Percentiles rank a stretch among this genome's conserved stretches.
Conservation (phyloP, 1,140 invertebrate species). For the Ridgeia piscesae region DNA sequence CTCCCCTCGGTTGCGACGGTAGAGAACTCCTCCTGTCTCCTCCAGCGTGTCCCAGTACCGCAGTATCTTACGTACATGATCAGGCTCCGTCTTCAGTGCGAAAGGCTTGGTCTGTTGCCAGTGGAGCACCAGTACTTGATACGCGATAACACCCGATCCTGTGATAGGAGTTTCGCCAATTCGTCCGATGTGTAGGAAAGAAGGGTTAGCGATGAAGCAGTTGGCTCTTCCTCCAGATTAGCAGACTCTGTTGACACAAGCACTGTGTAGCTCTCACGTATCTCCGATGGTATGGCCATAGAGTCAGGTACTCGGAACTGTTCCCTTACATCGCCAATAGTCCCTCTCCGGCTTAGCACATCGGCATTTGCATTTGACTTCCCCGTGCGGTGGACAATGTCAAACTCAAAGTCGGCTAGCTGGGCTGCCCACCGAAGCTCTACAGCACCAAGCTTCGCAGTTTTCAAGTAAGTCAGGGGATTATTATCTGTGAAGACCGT, state of each 20-base stretch:
- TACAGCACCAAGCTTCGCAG: conserved; percentile 32
- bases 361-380: conserved; percentile 31
- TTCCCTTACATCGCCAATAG: not conserved
- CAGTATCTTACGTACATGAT: too few species aligned
- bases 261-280: not conserved
- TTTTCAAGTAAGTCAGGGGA: conserved; percentile 9
- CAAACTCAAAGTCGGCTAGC: conserved; percentile 29
- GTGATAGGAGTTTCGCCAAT: too few species aligned
- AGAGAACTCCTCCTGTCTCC: too few species aligned
- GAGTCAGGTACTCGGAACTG: not conserved
- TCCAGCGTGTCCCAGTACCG: too few species aligned
- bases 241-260: not conserved
- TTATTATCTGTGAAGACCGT: conserved; percentile 33
- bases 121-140: too few species aligned
- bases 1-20: too few species aligned
- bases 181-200: not conserved
- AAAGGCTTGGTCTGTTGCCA: too few species aligned
- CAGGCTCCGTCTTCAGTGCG: too few species aligned
- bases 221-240: not conserved
- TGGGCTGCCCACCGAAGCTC: conserved; percentile 29
- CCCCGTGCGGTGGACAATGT: conserved; percentile 25
- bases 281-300: not conserved
- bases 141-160: too few species aligned
- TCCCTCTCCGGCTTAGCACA: not conserved
- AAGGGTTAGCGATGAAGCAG: not conserved